These are phyloP conservation scores for Chaitophorus viminalis DNA, from an alignment of 2,888 invertebrate species.

Conservation along the genomic window DNA sequence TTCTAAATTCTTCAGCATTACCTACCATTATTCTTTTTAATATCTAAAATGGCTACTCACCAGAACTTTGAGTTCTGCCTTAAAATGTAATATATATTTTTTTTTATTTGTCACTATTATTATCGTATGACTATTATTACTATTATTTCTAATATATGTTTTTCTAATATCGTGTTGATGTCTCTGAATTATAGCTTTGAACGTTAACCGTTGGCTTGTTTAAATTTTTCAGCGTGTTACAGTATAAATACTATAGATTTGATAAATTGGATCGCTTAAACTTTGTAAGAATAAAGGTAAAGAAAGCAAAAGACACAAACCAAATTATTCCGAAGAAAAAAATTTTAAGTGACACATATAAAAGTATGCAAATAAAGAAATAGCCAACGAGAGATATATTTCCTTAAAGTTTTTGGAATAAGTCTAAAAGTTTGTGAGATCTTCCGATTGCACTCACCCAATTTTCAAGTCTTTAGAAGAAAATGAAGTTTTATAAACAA, in stretches of 20 bases:
- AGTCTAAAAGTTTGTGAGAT: constrained; percentile 5
- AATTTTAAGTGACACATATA: neutral
- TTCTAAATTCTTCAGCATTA: no score
- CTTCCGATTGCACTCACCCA: neutral
- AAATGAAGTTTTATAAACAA: neutral
- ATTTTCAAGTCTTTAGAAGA: neutral
- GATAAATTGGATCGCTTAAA: neutral
- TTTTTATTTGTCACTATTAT: no score
- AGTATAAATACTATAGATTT: neutral
- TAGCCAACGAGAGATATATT: constrained; percentile 5
- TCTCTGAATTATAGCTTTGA: no score
- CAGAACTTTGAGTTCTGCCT: no score
- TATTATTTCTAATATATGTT: no score
- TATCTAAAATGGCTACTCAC: no score
- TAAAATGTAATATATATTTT: no score
- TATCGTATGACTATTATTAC: no score
- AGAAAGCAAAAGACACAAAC: neutral
- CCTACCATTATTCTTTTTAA: no score
- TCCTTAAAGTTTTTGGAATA: neutral
- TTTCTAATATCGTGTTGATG: no score
- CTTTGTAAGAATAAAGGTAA: neutral
- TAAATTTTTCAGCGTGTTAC: no score
- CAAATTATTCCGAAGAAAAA: neutral
- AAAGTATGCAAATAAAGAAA: neutral
- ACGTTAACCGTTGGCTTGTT: no score